Conservation (phyloP, 2,113 vertebrate species). For the Parus major region DNA sequence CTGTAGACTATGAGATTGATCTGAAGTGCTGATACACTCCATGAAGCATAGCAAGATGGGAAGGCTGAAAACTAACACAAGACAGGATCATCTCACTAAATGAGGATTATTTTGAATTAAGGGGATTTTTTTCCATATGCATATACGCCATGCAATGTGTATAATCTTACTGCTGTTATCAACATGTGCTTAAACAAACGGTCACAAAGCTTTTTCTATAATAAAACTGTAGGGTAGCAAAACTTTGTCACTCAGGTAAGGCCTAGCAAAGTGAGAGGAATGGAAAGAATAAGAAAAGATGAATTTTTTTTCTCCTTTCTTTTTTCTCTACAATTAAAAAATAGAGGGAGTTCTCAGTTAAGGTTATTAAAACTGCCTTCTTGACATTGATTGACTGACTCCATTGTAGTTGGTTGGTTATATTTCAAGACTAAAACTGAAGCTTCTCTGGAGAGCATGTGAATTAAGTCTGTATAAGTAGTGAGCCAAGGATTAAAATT, state of each 20-base stretch:
- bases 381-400: slow-evolving; percentile 40
- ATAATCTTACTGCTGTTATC: neutral
- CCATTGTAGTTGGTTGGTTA: neutral
- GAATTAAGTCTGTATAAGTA: neutral
- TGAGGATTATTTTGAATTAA: neutral
- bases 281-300: neutral
- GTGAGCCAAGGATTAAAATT: slow-evolving; percentile 15
- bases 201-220: neutral
- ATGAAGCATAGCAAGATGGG: neutral
- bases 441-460: neutral
- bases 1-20: neutral
- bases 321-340: neutral
- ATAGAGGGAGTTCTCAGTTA: neutral
- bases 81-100: neutral
- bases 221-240: neutral
- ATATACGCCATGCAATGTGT: neutral
- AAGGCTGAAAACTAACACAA: neutral
- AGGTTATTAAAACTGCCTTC: neutral
- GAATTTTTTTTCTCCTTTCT: neutral
- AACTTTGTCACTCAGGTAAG: neutral
- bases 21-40: neutral
- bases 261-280: neutral
- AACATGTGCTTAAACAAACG: neutral
- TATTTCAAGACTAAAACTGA: neutral
- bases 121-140: neutral